These are phyloP conservation scores for Lordiphosa clarofinis DNA, from an alignment of 1,140 invertebrate genomes.

Conservation along the genomic window DNA sequence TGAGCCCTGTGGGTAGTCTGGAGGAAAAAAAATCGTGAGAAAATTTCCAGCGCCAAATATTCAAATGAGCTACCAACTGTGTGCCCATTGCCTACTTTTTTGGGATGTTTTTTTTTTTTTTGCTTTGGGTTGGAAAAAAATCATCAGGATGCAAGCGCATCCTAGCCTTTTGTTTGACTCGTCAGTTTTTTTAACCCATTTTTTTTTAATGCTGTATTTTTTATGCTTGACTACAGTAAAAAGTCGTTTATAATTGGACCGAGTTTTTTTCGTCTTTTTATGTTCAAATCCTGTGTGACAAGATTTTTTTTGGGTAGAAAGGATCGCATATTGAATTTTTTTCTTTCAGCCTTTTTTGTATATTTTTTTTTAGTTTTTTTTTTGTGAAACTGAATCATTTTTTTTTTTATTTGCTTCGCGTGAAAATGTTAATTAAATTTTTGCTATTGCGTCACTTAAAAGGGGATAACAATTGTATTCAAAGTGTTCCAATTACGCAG, in stretches of 20 bases:
- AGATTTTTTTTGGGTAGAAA: slow-evolving; percentile 48
- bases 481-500: slow-evolving; percentile 51
- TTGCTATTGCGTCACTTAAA: slow-evolving; percentile 60
- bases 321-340: slow-evolving; percentile 33
- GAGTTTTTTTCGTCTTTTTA: slow-evolving; percentile 52
- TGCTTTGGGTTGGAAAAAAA: slow-evolving; percentile 34
- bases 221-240: slow-evolving; percentile 73
- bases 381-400: slow-evolving; percentile 6
- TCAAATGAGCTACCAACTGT: slow-evolving; percentile 61
- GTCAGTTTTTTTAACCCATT: slow-evolving; percentile 64
- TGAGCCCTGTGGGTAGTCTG: slow-evolving; percentile 52
- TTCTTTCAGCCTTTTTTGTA: slow-evolving; percentile 17
- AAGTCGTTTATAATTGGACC: slow-evolving; percentile 69
- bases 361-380: slow-evolving; percentile 35
- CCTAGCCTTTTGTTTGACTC: slow-evolving; percentile 39
- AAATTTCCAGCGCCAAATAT: slow-evolving; percentile 70
- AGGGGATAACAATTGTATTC: slow-evolving; percentile 19
- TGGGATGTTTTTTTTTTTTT: slow-evolving; percentile 41
- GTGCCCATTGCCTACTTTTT: slow-evolving; percentile 61
- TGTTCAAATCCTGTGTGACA: slow-evolving; percentile 59
- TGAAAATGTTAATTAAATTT: slow-evolving; percentile 69
- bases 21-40: slow-evolving; percentile 67
- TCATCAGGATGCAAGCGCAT: slow-evolving; percentile 48
- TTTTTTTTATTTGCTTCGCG: slow-evolving; percentile 26
- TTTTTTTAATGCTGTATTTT: slow-evolving; percentile 60